These are phyloP conservation scores for Neotragus moschatus DNA, from an alignment of 2,113 vertebrate species.

Conservation along the genomic window DNA sequence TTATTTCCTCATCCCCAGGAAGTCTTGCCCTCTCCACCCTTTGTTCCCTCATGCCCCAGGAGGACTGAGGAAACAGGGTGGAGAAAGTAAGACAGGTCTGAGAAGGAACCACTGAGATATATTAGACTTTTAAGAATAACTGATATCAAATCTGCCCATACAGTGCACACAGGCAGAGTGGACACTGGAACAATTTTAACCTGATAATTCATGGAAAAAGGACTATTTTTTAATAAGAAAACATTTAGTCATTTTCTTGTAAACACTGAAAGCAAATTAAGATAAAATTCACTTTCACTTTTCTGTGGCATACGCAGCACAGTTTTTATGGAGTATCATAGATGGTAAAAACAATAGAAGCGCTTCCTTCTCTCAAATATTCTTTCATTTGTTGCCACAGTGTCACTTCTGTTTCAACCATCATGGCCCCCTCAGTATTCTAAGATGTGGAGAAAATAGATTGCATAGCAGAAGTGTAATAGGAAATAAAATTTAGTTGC, in stretches of 20 bases:
- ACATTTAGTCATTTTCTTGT: constrained; percentile 15
- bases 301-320: background rate
- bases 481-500: background rate
- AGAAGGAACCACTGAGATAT: background rate
- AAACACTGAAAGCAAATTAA: constrained; percentile 11
- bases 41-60: background rate
- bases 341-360: background rate
- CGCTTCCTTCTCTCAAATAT: background rate
- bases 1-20: background rate
- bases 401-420: background rate
- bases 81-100: background rate
- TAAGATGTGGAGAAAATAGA: background rate
- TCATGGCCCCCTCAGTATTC: background rate
- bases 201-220: constrained; percentile 12
- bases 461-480: background rate
- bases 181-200: constrained; percentile 47
- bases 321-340: background rate
- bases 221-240: background rate
- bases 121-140: background rate
- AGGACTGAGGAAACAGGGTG: background rate
- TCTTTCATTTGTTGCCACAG: background rate
- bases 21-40: background rate
- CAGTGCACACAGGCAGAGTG: background rate
- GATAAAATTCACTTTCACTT: constrained; percentile 16
- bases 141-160: background rate